Conservation (phyloP, 2,797 vertebrate species). For the Chrosomus eos region DNA sequence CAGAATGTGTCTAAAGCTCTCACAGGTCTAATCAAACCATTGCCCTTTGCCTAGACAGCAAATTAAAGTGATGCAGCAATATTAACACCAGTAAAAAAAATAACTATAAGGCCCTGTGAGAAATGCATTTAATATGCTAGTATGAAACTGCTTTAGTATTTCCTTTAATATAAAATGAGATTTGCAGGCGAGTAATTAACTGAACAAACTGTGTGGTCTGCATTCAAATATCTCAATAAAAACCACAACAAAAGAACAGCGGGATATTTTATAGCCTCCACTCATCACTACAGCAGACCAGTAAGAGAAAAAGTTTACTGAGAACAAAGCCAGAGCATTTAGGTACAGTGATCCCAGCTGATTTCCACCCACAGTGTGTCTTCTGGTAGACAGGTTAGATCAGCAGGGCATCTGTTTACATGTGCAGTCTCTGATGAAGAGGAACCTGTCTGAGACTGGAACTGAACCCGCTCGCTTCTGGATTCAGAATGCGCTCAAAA, state of each 20-base stretch:
- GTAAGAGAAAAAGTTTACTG: constrained; percentile 11
- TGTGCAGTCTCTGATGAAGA: constrained; percentile 23
- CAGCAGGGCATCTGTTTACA: constrained; percentile 26
- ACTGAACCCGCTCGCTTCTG: constrained; percentile 17
- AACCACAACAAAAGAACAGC: constrained; percentile 30
- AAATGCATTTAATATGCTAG: constrained; percentile 34
- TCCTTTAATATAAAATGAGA: constrained; percentile 31
- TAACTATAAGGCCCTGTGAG: neutral
- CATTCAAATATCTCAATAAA: constrained; percentile 27
- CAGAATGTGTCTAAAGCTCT: neutral
- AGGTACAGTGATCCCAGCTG: constrained; percentile 9
- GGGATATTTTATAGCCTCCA: constrained; percentile 17
- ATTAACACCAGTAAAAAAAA: neutral
- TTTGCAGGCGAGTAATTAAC: constrained; percentile 26
- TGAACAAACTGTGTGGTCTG: constrained; percentile 22
- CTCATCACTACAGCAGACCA: constrained; percentile 24
- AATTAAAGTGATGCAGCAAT: constrained; percentile 3
- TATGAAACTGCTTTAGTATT: constrained; percentile 9
- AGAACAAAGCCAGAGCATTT: constrained; percentile 17
- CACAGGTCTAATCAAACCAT: neutral
- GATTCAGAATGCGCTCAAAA: neutral
- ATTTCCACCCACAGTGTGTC: constrained; percentile 11
- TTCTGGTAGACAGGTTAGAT: constrained; percentile 37
- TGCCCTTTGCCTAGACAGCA: neutral
- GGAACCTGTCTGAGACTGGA: constrained; percentile 31